phyloP scores from a whole-genome alignment of 2,113 vertebrate species.

The Charadrius vociferus region DNA sequence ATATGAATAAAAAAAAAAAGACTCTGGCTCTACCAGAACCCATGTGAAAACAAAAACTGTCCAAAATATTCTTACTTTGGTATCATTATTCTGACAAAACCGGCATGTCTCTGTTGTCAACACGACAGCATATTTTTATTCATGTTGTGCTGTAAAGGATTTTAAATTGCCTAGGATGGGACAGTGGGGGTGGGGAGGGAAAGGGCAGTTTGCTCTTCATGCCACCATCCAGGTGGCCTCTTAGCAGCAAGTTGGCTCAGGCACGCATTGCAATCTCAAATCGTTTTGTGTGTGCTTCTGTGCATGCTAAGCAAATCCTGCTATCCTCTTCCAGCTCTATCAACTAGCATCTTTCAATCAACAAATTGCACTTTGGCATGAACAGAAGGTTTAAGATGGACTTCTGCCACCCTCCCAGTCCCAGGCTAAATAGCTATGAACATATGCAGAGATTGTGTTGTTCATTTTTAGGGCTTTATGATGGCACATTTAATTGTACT shows the following conservation, averaged over 20 bases:
- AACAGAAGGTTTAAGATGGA: constrained; percentile 64
- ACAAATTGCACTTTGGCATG: constrained; percentile 67
- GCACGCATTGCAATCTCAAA: not conserved
- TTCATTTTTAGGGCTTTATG: constrained; percentile 56
- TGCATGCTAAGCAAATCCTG: constrained; percentile 31
- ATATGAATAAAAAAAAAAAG: not conserved
- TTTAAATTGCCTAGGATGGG: not conserved
- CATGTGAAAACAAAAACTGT: not conserved
- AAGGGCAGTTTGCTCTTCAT: not conserved
- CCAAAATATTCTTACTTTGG: not conserved
- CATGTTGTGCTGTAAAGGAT: not conserved
- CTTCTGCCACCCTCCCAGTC: constrained; percentile 58
- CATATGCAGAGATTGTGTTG: constrained; percentile 59
- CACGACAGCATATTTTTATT: not conserved
- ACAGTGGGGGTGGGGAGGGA: not conserved
- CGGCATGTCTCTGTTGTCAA: not conserved
- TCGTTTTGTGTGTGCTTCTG: not conserved
- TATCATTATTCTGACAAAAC: not conserved
- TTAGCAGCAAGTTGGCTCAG: constrained; percentile 18
- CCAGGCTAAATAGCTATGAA: constrained; percentile 58
- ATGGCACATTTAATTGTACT: constrained; percentile 66
- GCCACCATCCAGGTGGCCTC: constrained; percentile 43
- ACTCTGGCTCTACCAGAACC: not conserved
- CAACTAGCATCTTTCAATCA: constrained; percentile 48
- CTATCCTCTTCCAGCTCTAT: constrained; percentile 16